Conservation (phyloP, 2,888 invertebrate genomes). For the Rotaria macrura region DNA sequence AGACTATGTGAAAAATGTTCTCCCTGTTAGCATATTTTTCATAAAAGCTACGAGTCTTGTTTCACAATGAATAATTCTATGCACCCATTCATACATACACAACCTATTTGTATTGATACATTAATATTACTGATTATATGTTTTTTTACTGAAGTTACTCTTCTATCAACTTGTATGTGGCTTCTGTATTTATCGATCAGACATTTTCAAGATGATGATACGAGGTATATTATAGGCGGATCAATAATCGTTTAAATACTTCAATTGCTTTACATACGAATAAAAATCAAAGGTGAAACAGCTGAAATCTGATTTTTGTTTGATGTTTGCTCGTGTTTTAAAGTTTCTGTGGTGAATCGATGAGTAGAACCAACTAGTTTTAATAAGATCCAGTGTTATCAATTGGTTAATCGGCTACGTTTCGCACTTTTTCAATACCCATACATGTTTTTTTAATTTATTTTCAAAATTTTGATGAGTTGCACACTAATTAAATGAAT, state of each 20-base stretch:
- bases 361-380: too few relatives aligned
- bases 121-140: background rate
- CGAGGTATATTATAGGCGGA: background rate
- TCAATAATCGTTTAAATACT: background rate
- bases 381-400: too few relatives aligned
- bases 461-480: too few relatives aligned
- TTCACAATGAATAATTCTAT: background rate
- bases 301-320: too few relatives aligned
- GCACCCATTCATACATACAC: background rate
- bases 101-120: background rate
- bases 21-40: background rate
- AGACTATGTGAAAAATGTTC: background rate
- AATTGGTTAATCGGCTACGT: too few relatives aligned
- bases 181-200: background rate
- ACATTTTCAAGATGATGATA: background rate
- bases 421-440: too few relatives aligned
- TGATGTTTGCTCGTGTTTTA: too few relatives aligned
- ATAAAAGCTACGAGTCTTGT: background rate
- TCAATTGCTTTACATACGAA: too few relatives aligned
- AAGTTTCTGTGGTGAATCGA: too few relatives aligned
- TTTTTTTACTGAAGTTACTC: background rate
- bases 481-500: too few relatives aligned
- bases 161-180: background rate
- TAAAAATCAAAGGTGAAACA: too few relatives aligned
- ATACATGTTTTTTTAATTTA: too few relatives aligned